Evolutionary conservation across 53 echinoderm and acorn worm genomes (phyloP), one percentile per base, ranked within the genome.

Genomic region (Mesocentrotus franciscanus): DNA sequence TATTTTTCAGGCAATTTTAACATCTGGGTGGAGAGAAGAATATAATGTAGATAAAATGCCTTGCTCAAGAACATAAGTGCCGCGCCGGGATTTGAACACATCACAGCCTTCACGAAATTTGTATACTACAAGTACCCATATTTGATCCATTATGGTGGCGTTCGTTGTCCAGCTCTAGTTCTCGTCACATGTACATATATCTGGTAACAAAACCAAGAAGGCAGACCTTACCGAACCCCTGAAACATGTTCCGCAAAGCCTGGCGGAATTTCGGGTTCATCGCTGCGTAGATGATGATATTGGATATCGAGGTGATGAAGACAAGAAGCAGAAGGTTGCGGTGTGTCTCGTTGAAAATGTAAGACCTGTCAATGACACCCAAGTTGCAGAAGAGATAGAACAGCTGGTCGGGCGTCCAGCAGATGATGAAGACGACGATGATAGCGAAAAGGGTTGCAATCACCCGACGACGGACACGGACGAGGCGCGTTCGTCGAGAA

Each of bases 361-460:
- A 96, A 1, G 57, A 55, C 12, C 76, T 92, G 0, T 83, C 68
- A n/a, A 97, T 61, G 13, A 95, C 89, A 33, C 95, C 95, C 0
- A 97, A 74, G 30, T 95, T 97, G 61, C 95, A 90, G 74, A 96
- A 74, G 29, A 97, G 95, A 84, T 90, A 96, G 49, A 89, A 81
- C 8, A 97, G n/a, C 56, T 97, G 97, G 59, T 97, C 97, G 27
- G 97, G 97, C 49, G 94, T 92, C 97, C 97, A 97, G 85, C 97
- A 97, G 36, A 97, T 42, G 61, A 97, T 95, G 90, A 97, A 97
- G 6, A 95, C 96, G 61, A 96, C 90, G 76, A 96, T 95, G 85
- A 97, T 95, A 9, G 95, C 92, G 3, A 96, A 85, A 85, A 97
- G 91, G 85, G 96, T 97, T 26, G 93, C 74, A 68, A 97, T 93